Evolutionary conservation across 2,113 vertebrate genomes (phyloP).

Genomic region (Etia nguti): DNA sequence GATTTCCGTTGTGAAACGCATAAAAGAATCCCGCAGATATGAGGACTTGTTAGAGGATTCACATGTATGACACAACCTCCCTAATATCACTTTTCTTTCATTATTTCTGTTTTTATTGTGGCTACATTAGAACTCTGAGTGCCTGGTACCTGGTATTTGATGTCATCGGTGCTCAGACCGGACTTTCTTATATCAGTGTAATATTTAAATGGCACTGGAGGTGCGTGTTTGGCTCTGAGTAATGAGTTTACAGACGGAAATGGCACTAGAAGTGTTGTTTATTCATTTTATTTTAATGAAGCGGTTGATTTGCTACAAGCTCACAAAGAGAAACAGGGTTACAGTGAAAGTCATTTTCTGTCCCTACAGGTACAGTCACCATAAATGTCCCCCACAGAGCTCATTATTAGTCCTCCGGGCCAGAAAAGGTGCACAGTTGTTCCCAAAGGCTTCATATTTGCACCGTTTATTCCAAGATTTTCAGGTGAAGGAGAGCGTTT

Average conservation of each 20-base stretch:
- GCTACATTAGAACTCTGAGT: fast-evolving
- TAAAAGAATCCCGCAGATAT: neutral
- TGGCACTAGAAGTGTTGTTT: neutral
- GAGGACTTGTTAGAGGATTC: neutral
- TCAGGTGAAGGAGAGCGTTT: neutral
- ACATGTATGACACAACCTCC: neutral
- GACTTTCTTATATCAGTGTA: neutral
- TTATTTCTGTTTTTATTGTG: neutral
- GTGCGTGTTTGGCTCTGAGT: neutral
- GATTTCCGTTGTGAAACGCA: neutral
- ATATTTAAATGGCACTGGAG: neutral
- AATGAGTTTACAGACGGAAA: neutral
- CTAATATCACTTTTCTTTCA: neutral
- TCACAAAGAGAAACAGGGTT: neutral
- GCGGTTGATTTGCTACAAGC: neutral
- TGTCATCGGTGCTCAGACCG: neutral
- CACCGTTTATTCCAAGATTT: neutral
- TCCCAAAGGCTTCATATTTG: neutral
- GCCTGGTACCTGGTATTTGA: neutral
- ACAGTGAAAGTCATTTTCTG: neutral
- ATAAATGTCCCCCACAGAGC: neutral
- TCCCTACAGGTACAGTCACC: neutral
- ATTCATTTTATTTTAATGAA: neutral
- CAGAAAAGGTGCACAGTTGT: neutral
- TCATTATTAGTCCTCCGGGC: neutral